A percentile compares a stretch with the other conserved stretches of the same genome.
Evolutionary conservation across 2,888 invertebrate species (phyloP).

Genomic region (Dorcus hopei): DNA sequence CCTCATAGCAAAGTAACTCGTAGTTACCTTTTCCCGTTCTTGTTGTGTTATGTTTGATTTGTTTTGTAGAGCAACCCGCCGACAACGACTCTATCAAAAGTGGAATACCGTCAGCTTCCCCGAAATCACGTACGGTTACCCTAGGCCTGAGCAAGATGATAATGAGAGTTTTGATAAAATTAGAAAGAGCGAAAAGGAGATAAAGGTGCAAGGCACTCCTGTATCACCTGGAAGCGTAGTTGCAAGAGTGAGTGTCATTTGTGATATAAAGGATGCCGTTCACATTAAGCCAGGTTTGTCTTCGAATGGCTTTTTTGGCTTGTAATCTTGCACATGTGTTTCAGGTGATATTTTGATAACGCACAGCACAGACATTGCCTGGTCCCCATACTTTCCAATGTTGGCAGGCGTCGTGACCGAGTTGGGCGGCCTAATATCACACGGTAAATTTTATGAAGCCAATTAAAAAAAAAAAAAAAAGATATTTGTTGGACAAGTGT

Average conservation of each 20-base stretch:
- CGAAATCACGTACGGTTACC: constrained; percentile 52
- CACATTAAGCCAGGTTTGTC: constrained; percentile 40
- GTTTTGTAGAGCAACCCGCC: constrained; percentile 60
- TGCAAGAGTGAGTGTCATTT: constrained; percentile 71
- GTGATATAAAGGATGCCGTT: constrained; percentile 59
- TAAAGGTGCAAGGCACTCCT: constrained; percentile 57
- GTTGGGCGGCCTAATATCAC: constrained; percentile 78
- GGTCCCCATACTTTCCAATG: constrained; percentile 82
- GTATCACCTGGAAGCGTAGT: constrained; percentile 67
- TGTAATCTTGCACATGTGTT: constrained; percentile 13
- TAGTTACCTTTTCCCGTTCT: not conserved
- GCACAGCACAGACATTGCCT: constrained; percentile 75
- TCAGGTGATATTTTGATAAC: constrained; percentile 74
- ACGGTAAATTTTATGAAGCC: constrained; percentile 54
- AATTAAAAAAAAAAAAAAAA: not conserved
- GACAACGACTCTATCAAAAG: constrained; percentile 58
- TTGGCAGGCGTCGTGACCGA: constrained; percentile 77
- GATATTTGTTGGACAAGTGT: not conserved
- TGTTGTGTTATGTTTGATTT: not conserved
- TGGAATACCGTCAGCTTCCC: constrained; percentile 64
- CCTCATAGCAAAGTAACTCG: constrained; percentile 59
- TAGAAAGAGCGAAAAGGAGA: constrained; percentile 16
- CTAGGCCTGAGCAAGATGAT: constrained; percentile 28
- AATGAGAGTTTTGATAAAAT: constrained; percentile 16
- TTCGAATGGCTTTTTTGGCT: not conserved